Evolutionary conservation across 2,797 vertebrate species (phyloP).

Genomic region (Platyrinchus mystaceus): DNA sequence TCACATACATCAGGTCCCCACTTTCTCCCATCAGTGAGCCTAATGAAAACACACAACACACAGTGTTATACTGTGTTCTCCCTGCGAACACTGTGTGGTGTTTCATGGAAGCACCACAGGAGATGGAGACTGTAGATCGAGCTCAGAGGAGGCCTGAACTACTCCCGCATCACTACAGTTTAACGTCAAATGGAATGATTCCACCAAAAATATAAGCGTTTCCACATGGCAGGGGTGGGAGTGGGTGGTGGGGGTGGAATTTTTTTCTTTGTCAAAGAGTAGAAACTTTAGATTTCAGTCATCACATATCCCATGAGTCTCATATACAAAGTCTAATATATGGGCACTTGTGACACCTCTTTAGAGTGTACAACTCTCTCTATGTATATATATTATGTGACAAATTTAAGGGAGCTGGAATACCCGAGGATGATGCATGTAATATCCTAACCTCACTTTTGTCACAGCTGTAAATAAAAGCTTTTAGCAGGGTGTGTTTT

Average conservation of each 20-base stretch:
- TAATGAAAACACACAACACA: background rate
- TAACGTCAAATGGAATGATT: background rate
- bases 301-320: background rate
- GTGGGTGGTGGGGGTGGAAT: background rate
- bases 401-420: background rate
- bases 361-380: background rate
- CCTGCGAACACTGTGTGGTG: fast-evolving
- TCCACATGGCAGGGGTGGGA: background rate
- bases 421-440: background rate
- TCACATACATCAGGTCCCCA: background rate
- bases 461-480: background rate
- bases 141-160: background rate
- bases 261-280: background rate
- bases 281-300: background rate
- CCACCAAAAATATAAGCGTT: background rate
- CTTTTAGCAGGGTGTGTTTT: background rate
- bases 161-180: background rate
- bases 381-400: background rate
- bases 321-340: background rate
- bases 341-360: background rate
- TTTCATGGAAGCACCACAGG: background rate
- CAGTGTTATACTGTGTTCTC: background rate
- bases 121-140: background rate
- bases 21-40: background rate
- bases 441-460: background rate